Conservation (phyloP, 2,113 vertebrate species). For the Rhinolophus ferrumequinum region DNA sequence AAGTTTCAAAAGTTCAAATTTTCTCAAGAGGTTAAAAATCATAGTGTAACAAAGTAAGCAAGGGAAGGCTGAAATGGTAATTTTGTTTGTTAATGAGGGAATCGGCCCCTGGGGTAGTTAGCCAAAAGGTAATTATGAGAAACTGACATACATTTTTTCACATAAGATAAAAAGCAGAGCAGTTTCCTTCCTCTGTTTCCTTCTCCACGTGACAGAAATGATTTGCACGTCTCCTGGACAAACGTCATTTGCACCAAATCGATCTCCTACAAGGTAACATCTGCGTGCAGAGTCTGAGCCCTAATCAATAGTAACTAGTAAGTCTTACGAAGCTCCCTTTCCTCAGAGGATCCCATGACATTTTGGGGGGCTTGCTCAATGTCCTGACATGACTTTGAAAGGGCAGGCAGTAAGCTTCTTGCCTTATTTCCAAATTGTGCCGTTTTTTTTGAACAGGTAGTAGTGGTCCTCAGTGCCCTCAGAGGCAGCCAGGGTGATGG, state of each 20-base stretch:
- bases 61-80: not conserved
- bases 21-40: not conserved
- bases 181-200: rapidly evolving
- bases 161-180: not conserved
- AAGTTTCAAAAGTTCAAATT: too few species aligned
- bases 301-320: not conserved
- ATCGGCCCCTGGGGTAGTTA: rapidly evolving
- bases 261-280: not conserved
- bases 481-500: not conserved
- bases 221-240: not conserved
- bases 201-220: not conserved
- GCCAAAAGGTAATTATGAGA: not conserved
- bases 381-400: not conserved
- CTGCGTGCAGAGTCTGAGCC: not conserved
- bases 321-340: not conserved
- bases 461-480: too few species aligned
- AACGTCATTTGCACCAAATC: not conserved
- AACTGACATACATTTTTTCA: not conserved
- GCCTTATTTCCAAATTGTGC: not conserved
- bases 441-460: too few species aligned
- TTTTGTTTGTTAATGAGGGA: not conserved
- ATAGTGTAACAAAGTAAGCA: not conserved
- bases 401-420: not conserved
- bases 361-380: not conserved
- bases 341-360: rapidly evolving